Percentiles rank a stretch among this genome's conserved stretches.
Evolutionary conservation across 1,140 invertebrate species (phyloP).

Genomic region (Drosophila tropicalis): DNA sequence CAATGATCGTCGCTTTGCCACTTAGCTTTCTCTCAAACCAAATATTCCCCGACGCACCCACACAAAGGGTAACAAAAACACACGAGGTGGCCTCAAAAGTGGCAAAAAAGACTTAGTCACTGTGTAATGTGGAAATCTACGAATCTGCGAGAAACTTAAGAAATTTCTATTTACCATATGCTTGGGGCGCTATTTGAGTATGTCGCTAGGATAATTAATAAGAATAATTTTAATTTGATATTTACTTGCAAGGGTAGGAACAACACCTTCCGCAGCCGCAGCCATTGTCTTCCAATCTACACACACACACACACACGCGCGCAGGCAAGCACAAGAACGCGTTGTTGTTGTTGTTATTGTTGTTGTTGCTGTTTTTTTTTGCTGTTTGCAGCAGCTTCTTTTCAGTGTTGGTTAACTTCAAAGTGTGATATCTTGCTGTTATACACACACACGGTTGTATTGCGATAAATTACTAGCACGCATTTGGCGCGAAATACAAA

Average conservation of each 20-base stretch:
- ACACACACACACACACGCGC: slow-evolving; percentile 46
- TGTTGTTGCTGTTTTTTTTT: slow-evolving; percentile 19
- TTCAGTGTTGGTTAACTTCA: slow-evolving; percentile 62
- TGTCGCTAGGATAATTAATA: neutral
- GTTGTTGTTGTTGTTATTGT: slow-evolving; percentile 41
- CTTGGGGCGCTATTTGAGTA: neutral
- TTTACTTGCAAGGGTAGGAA: slow-evolving; percentile 83
- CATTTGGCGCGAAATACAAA: slow-evolving; percentile 56
- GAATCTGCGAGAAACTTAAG: neutral
- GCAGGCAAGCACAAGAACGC: slow-evolving; percentile 33
- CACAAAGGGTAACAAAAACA: slow-evolving; percentile 18
- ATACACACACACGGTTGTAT: slow-evolving; percentile 58
- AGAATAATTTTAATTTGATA: slow-evolving; percentile 37
- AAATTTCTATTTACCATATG: neutral
- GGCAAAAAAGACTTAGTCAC: slow-evolving; percentile 15
- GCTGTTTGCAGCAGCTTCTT: slow-evolving; percentile 46
- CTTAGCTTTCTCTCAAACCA: neutral
- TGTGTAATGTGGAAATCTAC: neutral
- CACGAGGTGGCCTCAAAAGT: slow-evolving; percentile 15
- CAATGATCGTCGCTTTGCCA: neutral
- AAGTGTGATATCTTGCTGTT: slow-evolving; percentile 40
- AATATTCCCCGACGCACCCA: slow-evolving; percentile 2
- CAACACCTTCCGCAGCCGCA: slow-evolving; percentile 82
- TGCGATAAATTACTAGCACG: slow-evolving; percentile 62
- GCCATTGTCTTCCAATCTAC: slow-evolving; percentile 82